Percentiles rank a stretch among this genome's conserved stretches.
These are phyloP conservation scores for Nomada lathburiana DNA, from an alignment of 2,888 invertebrate species.

Conservation along the genomic window DNA sequence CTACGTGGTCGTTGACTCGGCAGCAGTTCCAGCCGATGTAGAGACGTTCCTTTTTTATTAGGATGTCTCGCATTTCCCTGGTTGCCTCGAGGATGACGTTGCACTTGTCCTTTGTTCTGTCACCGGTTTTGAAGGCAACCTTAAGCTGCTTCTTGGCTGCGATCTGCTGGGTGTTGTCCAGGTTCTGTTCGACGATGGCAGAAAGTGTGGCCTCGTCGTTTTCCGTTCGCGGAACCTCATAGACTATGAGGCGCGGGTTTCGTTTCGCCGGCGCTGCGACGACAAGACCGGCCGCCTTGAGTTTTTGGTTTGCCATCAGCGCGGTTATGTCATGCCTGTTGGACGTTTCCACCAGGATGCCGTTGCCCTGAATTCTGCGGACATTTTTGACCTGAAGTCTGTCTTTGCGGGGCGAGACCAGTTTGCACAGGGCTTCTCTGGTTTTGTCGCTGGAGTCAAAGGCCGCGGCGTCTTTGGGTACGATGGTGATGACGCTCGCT, in stretches of 20 bases:
- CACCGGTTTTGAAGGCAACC: not conserved
- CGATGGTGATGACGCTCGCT: not conserved
- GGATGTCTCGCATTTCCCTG: no score
- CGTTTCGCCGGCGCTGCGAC: no score
- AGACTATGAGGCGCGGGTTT: no score
- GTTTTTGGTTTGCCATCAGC: no score
- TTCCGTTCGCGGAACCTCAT: no score
- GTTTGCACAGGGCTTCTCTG: not conserved
- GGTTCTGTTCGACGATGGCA: no score
- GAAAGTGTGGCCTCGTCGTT: no score
- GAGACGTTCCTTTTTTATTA: not conserved
- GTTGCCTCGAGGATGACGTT: not conserved
- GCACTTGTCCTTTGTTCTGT: not conserved
- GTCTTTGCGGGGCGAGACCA: slow-evolving; percentile 21
- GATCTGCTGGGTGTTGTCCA: no score
- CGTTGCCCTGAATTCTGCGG: no score
- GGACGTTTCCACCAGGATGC: no score
- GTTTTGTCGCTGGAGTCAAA: not conserved
- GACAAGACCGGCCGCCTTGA: no score
- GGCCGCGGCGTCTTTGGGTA: slow-evolving; percentile 11
- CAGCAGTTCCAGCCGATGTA: not conserved
- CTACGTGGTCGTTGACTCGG: not conserved
- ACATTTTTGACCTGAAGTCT: slow-evolving; percentile 24
- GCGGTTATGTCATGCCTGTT: not conserved
- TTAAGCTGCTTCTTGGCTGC: not conserved